Evolutionary conservation across 2,797 vertebrate species (phyloP), one percentile per base, ranked within the genome.

Genomic region (Coreius guichenoti): DNA sequence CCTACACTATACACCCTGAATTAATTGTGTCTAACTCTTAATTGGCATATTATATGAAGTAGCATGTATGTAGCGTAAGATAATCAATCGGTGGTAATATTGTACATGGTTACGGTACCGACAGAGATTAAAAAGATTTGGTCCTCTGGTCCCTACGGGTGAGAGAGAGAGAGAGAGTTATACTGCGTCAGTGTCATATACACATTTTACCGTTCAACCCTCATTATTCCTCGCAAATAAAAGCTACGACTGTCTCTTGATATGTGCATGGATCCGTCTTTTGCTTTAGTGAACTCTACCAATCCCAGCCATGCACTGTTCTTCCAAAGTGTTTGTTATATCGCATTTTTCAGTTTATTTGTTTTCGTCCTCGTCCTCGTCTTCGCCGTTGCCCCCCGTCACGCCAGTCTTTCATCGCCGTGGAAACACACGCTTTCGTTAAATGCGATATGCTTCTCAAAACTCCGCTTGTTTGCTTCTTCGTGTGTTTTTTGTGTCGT

Each of bases 121-220:
- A 89, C 82, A 91, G 88, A 83, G 89, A 90, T 89, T 87, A 91
- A 90, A 92, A 92, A 92, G 83, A 89, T 92, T 92, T 92, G 91
- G 91, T 92, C 91, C 91, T 90, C 87, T 87, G 83, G 89, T 91
- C 90, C 90, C 89, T 83, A 83, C n/a, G 45, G 80, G 81, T 72
- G 63, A 83, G 75, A 88, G 76, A 87, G 16, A 51, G 76, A 89
- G 84, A 83, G 65, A 83, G 83, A 80, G 81, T 83, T 79, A 84
- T 87, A 84, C 80, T 90, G 85, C 87, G 81, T 86, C 81, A 87
- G 86, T 88, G 89, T 82, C 87, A 86, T 87, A 82, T 86, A 88
- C 89, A 90, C 85, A 61, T 84, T 86, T 88, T 76, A 83, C 74
- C 80, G 75, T 81, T 86, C 80, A 90, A 91, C 88, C 90, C 90